These are phyloP conservation scores for Hyposoter didymator DNA, from an alignment of 2,888 invertebrate genomes.

Conservation along the genomic window DNA sequence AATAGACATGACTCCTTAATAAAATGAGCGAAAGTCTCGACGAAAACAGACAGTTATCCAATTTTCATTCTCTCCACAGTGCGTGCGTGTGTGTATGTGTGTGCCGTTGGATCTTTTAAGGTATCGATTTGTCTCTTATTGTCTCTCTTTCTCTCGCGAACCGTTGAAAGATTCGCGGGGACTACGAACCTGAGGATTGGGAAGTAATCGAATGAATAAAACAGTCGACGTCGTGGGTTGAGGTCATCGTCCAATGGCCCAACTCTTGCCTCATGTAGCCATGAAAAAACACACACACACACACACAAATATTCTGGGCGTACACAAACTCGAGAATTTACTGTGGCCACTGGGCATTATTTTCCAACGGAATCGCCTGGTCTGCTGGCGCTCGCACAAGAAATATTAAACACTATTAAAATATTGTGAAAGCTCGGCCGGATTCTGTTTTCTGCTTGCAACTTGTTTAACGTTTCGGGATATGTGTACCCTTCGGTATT, in stretches of 20 bases:
- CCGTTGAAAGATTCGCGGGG: constrained; percentile 47
- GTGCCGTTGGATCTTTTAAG: constrained; percentile 12
- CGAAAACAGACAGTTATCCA: not conserved
- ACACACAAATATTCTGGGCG: constrained; percentile 4
- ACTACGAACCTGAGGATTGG: constrained; percentile 48
- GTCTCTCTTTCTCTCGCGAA: constrained; percentile 23
- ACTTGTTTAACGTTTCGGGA: constrained; percentile 17
- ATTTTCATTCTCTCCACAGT: not conserved
- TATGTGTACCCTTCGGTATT: constrained; percentile 15
- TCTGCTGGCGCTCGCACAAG: constrained; percentile 71
- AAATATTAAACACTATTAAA: constrained; percentile 79
- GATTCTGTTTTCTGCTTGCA: constrained; percentile 25
- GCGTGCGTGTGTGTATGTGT: not conserved
- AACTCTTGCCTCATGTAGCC: constrained; percentile 27
- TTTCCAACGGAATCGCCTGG: constrained; percentile 80
- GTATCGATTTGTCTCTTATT: constrained; percentile 37
- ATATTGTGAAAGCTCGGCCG: constrained; percentile 57
- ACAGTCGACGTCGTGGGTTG: constrained; percentile 74
- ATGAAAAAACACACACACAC: not conserved
- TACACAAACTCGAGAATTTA: not conserved
- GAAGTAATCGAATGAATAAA: constrained; percentile 81
- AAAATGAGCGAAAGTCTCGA: no score
- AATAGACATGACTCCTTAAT: no score
- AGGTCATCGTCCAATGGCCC: constrained; percentile 44
- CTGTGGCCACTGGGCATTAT: constrained; percentile 49